Conservation (phyloP, 2,797 vertebrate genomes). For the Hydrocynus forskahlii region DNA sequence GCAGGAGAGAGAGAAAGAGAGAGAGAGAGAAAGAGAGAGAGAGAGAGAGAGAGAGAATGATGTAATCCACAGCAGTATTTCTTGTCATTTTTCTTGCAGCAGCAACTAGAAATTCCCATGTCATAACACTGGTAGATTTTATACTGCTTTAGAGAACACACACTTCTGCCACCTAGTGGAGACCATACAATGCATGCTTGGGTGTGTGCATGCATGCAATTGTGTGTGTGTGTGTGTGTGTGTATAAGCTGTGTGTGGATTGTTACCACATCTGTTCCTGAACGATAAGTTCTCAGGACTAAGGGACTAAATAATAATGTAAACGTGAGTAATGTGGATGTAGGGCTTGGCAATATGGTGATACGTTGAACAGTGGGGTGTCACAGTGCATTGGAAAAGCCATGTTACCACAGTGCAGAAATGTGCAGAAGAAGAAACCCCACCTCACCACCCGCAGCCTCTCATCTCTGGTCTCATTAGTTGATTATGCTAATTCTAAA, state of each 20-base stretch:
- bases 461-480: too few species aligned
- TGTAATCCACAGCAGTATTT: conserved; percentile 61
- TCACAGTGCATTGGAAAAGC: too few species aligned
- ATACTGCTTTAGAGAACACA: conserved; percentile 39
- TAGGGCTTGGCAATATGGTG: too few species aligned
- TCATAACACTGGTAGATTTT: conserved; percentile 70
- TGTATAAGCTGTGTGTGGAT: conserved; percentile 23
- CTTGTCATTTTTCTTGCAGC: conserved; percentile 64
- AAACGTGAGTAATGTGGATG: too few species aligned
- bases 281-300: neutral
- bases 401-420: too few species aligned
- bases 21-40: neutral
- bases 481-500: too few species aligned
- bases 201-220: conserved; percentile 32
- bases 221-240: neutral
- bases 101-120: conserved; percentile 69
- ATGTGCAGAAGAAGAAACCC: too few species aligned
- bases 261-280: neutral
- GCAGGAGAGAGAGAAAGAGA: conserved; percentile 15
- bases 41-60: conserved; percentile 43
- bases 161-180: conserved; percentile 74
- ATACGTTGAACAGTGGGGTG: too few species aligned
- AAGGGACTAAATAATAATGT: neutral
- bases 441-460: too few species aligned
- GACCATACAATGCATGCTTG: conserved; percentile 57